Base-by-base conservation (phyloP, 92 coral and sea anemone genomes). In the Micromussa lordhowensis region DNA sequence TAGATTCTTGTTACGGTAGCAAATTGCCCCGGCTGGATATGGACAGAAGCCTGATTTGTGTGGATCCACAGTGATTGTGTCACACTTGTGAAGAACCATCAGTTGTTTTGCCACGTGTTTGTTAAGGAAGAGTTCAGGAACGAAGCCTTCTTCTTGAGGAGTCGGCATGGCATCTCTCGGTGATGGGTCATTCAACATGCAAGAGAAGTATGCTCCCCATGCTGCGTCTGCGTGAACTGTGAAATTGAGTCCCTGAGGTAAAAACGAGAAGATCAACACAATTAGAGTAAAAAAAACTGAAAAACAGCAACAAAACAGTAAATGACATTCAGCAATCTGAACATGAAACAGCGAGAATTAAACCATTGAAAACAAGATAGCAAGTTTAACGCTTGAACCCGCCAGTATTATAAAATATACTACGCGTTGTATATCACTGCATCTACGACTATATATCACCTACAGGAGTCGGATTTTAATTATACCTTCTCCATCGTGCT, bases 31-130 rank as follows among this genome's bases (percentile, higher is more conserved):
- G 59, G 93, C 97, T 26, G 97, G 97, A 83, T 94, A 94, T 32
- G 97, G 96, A 59, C 95, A 92, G 87, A 94, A 96, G 18, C 99
- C 99, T 31, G 98, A 91, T 87, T 96, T 96, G 85, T 96, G 99
- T 29, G 99, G 98, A 59, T 96, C 99, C 66, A 94, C 89, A 38
- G 96, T 96, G 64, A 96, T 90, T 18, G 98, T 96, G 82, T 96
- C 99, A 53, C 95, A 93, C 28, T 88, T 44, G 61, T 82, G 88
- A 11, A 96, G 71, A 28, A 88, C 96, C 57, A 91, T 87, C 26
- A 95, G 82, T 26, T 93, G 92, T 1, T 94, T 73, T 15, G 78
- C 88, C 14, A 87, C 92, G 82, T 96, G 84, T 6, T 75, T 28
- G 58, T 93, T 96, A 3, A 96, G 93, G 30, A 87, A 86, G 15